Evolutionary conservation across 2,797 vertebrate species (phyloP).

Genomic region (Tadarida brasiliensis): DNA sequence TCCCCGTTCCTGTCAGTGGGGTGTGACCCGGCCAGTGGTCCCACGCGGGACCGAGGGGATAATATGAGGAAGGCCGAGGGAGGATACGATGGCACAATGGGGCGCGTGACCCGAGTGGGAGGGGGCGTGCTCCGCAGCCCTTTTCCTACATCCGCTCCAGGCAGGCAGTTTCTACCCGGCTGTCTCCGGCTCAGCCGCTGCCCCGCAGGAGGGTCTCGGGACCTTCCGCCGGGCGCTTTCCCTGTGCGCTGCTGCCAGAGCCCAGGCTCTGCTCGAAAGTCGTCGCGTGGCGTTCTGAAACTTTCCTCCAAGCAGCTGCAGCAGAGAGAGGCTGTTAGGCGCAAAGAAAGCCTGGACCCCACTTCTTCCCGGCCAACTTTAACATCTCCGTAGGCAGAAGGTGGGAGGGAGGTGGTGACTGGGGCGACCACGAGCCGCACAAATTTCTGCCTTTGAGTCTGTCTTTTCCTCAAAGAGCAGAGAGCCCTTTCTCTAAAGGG

Average conservation of each 20-base stretch:
- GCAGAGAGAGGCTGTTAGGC: background rate
- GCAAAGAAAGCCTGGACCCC: background rate
- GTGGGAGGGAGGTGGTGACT: background rate
- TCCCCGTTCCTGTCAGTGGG: background rate
- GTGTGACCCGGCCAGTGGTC: background rate
- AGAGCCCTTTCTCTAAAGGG: conserved; percentile 61
- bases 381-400: background rate
- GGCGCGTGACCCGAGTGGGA: background rate
- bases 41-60: background rate
- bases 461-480: conserved; percentile 52
- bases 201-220: background rate
- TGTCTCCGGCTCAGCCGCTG: too few species aligned
- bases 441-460: conserved; percentile 38
- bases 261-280: background rate
- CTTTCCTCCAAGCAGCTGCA: conserved; percentile 64
- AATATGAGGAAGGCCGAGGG: background rate
- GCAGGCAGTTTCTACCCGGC: background rate
- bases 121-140: background rate
- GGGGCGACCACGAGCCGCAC: background rate
- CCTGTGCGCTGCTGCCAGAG: background rate
- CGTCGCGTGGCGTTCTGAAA: conserved; percentile 37
- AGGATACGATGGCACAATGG: background rate
- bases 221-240: background rate
- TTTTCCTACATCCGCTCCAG: too few species aligned
- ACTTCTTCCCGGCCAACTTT: background rate